A percentile compares a stretch with the other conserved stretches of the same genome.
Evolutionary conservation across 2,888 invertebrate species (phyloP).

Genomic region (Norana najaformis): DNA sequence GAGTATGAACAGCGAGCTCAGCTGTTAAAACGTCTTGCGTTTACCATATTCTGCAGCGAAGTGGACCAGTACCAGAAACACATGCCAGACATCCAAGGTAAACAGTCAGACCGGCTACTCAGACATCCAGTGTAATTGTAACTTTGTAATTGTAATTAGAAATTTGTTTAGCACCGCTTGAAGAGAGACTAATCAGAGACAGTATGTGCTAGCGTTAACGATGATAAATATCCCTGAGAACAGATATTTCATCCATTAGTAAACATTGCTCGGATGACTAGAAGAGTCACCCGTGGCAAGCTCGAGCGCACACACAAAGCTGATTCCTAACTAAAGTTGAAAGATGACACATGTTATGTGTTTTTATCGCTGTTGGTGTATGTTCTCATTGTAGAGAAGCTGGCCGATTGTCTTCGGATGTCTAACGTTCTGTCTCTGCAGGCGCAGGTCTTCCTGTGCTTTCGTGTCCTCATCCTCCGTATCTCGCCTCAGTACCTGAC

Average conservation of each 20-base stretch:
- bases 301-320: too few relatives aligned
- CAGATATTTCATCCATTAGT: too few relatives aligned
- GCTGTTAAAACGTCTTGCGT: conserved; percentile 78
- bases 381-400: conserved; percentile 70
- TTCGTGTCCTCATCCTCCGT: conserved; percentile 80
- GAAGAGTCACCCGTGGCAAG: too few relatives aligned
- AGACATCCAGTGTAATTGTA: background rate
- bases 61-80: conserved; percentile 83
- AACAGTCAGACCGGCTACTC: background rate
- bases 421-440: conserved; percentile 77
- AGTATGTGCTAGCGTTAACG: too few relatives aligned
- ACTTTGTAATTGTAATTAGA: too few relatives aligned
- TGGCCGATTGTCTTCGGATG: conserved; percentile 80
- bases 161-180: too few relatives aligned
- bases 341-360: background rate
- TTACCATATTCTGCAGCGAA: conserved; percentile 83
- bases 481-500: conserved; percentile 83
- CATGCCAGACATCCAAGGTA: conserved; percentile 87
- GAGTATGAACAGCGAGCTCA: conserved; percentile 82
- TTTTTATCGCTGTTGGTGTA: background rate
- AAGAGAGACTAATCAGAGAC: too few relatives aligned
- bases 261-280: too few relatives aligned
- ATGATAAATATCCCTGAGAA: too few relatives aligned
- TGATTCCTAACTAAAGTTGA: too few relatives aligned
- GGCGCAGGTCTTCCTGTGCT: conserved; percentile 83